Evolutionary conservation across 2,113 vertebrate species (phyloP).

Genomic region (Muntiacus muntjak): DNA sequence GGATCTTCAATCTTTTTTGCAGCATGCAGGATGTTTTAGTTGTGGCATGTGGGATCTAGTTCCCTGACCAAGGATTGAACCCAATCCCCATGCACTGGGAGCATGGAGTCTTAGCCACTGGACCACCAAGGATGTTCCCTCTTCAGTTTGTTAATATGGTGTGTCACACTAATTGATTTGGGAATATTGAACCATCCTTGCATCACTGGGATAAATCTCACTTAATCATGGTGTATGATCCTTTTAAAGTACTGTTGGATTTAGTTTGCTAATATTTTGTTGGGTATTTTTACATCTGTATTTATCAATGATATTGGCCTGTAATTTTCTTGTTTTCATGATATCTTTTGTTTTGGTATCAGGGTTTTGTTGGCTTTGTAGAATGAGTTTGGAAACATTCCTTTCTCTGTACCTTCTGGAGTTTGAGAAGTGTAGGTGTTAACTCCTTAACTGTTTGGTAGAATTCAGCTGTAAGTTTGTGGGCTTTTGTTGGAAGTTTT

Average conservation of each 20-base stretch:
- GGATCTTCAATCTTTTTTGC: not conserved
- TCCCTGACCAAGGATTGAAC: not conserved
- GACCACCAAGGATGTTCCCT: not conserved
- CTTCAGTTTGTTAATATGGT: not conserved
- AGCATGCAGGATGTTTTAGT: not conserved
- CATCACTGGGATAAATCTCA: not conserved
- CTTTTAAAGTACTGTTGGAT: not conserved
- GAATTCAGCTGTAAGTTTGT: not conserved
- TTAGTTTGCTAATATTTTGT: not conserved
- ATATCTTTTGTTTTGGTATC: not conserved
- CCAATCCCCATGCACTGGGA: not conserved
- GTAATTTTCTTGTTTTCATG: not conserved
- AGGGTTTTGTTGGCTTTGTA: not conserved
- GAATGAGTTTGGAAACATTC: not conserved
- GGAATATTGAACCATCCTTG: not conserved
- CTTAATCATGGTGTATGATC: not conserved
- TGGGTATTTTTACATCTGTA: not conserved
- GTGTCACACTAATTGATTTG: not conserved
- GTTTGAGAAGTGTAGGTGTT: not conserved
- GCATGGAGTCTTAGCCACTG: not conserved
- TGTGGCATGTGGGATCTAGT: not conserved
- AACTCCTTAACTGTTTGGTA: not conserved
- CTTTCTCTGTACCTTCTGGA: not conserved
- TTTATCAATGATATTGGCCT: not conserved
- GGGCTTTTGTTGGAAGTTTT: not conserved